Evolutionary conservation across 2,113 vertebrate genomes (phyloP), one percentile per base, ranked within the genome.

Genomic region (Struthidea cinerea): DNA sequence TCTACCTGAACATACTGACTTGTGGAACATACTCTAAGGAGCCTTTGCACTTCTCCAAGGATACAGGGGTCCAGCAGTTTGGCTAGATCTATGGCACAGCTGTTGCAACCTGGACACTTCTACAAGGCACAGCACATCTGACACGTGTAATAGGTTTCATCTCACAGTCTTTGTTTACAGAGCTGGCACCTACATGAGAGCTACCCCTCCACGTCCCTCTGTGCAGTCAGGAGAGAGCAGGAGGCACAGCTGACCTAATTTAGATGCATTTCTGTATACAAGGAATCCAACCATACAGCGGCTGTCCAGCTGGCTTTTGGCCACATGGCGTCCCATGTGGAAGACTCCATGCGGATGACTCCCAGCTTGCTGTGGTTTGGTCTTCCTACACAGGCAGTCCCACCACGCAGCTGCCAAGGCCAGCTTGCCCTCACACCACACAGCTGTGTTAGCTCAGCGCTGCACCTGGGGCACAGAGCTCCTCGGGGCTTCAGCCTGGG

Each of bases 171-270:
- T 15, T 14, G 10, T 7, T 11, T 3, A 6, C 59, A 67, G 42
- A 24, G 50, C 23, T 56, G 75, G 19, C 33, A 27, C 26, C n/a
- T 10, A 21, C 22, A 37, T 0, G 0, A 18, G 7, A 47, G 4
- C 6, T 9, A 27, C 47, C 28, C 42, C 44, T 77, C 21, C 56
- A 28, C 10, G 0, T 11, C 11, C 27, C 28, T 13, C 35, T 37
- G 9, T 0, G 0, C 28, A 20, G 49, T 7, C 24, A 33, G 21
- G 16, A 37, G 44, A 42, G 21, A 84, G 37, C 47, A 91, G 60
- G 13, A 71, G 53, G 53, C 56, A 41, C 30, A 47, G 49, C 65
- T 76, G 70, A 47, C 39, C 35, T 18, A 24, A 35, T 74, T 84
- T 7, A 39, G 77, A 39, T 1, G 2, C 22, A 18, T 75, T 78